A percentile compares a stretch with the other conserved stretches of the same genome.
Conservation (phyloP, 1,140 invertebrate genomes). For the Drosophila ercepeae region DNA sequence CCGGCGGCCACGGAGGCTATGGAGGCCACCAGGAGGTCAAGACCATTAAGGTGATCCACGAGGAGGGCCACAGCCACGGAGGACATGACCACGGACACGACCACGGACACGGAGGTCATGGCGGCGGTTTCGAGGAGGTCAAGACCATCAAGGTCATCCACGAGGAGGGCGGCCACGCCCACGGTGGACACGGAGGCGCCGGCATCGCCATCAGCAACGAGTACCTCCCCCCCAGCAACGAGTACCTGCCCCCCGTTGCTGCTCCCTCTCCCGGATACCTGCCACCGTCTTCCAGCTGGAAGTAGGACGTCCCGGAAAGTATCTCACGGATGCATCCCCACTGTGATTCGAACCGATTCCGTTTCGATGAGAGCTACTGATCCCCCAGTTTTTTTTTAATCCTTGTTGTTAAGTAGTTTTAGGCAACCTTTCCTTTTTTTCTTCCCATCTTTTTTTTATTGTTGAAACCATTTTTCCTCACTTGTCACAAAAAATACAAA, state of each 20-base stretch:
- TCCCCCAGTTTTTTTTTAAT: conserved; percentile 32
- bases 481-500: conserved; percentile 12
- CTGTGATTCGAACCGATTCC: conserved; percentile 58
- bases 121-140: conserved; percentile 45
- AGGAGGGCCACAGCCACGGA: conserved; percentile 52
- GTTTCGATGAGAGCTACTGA: conserved; percentile 20
- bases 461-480: conserved; percentile 44
- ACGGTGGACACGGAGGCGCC: conserved; percentile 4
- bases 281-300: conserved; percentile 69
- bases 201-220: conserved; percentile 43
- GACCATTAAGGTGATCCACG: conserved; percentile 73
- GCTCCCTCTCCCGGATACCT: conserved; percentile 58
- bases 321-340: not conserved
- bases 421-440: conserved; percentile 50
- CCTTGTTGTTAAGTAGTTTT: conserved; percentile 67
- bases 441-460: conserved; percentile 61
- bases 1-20: conserved; percentile 41
- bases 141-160: conserved; percentile 75
- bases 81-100: conserved; percentile 34
- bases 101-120: conserved; percentile 37
- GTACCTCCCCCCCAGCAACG: conserved; percentile 54
- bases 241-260: conserved; percentile 50
- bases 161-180: conserved; percentile 43
- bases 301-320: conserved; percentile 29
- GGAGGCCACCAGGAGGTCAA: conserved; percentile 51